Conservation (phyloP, 2,113 vertebrate species). For the Platanista minor region DNA sequence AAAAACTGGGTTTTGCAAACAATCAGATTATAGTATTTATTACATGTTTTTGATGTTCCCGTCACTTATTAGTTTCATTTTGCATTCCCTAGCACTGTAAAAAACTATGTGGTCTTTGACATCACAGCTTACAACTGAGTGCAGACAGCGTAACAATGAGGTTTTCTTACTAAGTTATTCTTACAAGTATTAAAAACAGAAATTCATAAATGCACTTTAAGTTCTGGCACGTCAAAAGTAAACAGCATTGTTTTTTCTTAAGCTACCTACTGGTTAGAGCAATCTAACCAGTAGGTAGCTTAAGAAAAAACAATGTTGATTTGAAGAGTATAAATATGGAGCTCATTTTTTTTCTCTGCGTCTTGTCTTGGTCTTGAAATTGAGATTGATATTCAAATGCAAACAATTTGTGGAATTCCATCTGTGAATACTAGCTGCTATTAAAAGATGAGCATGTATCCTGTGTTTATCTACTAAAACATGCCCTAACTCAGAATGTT, state of each 20-base stretch:
- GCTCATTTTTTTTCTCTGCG: not conserved
- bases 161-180: not conserved
- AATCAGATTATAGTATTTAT: conserved; percentile 41
- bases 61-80: not conserved
- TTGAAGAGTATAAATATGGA: not conserved
- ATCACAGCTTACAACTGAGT: not conserved
- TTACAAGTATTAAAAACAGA: not conserved
- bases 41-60: not conserved
- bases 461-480: not conserved
- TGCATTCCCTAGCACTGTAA: not conserved
- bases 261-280: not conserved
- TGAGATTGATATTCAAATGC: not conserved
- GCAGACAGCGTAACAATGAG: conserved; percentile 22
- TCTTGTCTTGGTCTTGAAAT: not conserved
- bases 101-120: not conserved
- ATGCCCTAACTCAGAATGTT: not conserved
- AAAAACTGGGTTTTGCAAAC: conserved; percentile 40
- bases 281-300: too few relatives aligned
- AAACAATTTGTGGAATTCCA: not conserved
- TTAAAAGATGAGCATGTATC: not conserved
- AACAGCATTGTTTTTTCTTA: not conserved
- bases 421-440: not conserved
- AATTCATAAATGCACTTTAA: not conserved
- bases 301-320: too few relatives aligned
- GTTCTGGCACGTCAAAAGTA: not conserved